Conservation (phyloP, 2,113 vertebrate genomes). For the Empidonax alnorum region DNA sequence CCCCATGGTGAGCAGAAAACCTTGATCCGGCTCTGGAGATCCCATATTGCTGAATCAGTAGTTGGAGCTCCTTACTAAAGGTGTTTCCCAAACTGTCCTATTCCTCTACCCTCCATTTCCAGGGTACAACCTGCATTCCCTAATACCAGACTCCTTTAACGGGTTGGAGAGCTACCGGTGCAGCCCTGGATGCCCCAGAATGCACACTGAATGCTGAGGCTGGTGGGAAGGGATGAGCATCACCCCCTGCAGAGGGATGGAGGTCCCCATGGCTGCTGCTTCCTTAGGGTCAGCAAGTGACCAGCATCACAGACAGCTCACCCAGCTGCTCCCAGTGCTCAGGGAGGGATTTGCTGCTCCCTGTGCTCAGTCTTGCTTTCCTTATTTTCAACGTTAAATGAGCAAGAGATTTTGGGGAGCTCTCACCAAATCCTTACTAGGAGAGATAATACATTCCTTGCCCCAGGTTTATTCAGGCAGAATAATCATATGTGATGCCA, state of each 20-base stretch:
- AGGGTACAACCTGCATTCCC: neutral
- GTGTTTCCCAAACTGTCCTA: neutral
- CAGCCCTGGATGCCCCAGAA: neutral
- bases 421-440: neutral
- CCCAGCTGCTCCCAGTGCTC: neutral
- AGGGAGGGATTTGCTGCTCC: neutral
- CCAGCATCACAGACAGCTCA: neutral
- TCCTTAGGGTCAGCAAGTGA: neutral
- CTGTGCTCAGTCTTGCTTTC: neutral
- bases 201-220: neutral
- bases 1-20: fast-evolving
- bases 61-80: neutral
- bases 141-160: too few relatives aligned
- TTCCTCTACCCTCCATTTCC: neutral
- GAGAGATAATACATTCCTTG: neutral
- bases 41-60: neutral
- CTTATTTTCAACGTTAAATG: neutral
- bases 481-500: neutral
- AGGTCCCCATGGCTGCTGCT: neutral
- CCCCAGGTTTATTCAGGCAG: neutral
- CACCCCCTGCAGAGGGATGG: neutral
- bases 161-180: fast-evolving
- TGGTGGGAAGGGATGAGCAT: neutral
- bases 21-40: neutral
- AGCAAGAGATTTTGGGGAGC: neutral